Evolutionary conservation across 2,113 vertebrate genomes (phyloP).

Genomic region (Elgaria multicarinata): DNA sequence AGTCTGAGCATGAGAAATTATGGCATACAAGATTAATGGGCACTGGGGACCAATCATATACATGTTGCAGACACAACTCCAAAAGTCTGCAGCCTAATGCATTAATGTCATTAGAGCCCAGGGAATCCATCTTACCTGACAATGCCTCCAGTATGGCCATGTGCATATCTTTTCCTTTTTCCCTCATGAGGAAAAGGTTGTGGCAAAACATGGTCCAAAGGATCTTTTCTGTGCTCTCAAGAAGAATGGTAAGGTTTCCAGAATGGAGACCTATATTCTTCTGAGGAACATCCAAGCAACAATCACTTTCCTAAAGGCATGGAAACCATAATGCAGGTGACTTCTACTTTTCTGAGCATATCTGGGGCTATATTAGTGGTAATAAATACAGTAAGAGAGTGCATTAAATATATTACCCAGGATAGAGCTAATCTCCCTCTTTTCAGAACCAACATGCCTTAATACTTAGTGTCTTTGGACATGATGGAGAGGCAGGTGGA

Average conservation of each 20-base stretch:
- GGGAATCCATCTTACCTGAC: conserved; percentile 3
- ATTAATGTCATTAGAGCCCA: background rate
- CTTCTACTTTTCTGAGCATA: background rate
- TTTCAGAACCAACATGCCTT: background rate
- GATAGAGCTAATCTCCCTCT: background rate
- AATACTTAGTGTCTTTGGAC: background rate
- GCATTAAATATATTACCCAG: background rate
- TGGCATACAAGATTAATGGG: background rate
- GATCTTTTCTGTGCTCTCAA: background rate
- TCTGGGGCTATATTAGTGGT: background rate
- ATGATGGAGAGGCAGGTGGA: background rate
- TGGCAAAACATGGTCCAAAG: background rate
- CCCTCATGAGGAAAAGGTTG: background rate
- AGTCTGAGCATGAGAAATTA: background rate
- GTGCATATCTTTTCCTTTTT: background rate
- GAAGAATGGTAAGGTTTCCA: background rate
- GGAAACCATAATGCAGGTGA: background rate
- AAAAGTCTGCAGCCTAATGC: conserved; percentile 5
- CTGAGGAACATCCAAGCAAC: background rate
- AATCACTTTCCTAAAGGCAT: background rate
- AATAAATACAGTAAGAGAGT: background rate
- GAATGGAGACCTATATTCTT: background rate
- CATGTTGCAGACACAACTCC: background rate
- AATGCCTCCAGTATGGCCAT: background rate
- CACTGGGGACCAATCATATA: background rate